phyloP scores from a whole-genome alignment of 1,140 invertebrate species.

The fruit fly (Drosophila melanogaster) region DNA sequence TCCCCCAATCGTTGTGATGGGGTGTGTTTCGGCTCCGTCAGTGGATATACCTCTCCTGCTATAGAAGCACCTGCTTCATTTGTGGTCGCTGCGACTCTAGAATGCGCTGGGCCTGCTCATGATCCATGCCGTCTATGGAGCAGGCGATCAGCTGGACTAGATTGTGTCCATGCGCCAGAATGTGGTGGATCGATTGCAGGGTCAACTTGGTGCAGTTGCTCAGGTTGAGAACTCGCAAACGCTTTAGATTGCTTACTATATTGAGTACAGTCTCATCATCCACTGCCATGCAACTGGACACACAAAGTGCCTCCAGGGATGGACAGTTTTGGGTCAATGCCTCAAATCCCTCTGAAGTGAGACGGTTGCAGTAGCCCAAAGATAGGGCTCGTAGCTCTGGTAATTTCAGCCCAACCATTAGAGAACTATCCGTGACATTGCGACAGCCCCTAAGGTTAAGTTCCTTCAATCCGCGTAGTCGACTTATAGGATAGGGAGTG shows the following conservation, averaged over 20 bases:
- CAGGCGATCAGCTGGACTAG: conserved; percentile 63
- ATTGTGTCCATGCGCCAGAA: conserved; percentile 44
- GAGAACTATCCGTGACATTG: conserved; percentile 55
- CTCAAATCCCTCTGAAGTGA: conserved; percentile 57
- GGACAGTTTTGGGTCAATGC: conserved; percentile 58
- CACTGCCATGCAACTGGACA: conserved; percentile 61
- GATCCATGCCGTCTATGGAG: conserved; percentile 62
- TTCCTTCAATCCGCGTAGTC: conserved; percentile 42
- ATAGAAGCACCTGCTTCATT: conserved; percentile 66
- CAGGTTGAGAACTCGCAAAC: conserved; percentile 58
- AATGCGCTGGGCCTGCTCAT: conserved; percentile 48
- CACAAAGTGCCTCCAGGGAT: conserved; percentile 45
- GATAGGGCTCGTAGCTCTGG: conserved; percentile 51
- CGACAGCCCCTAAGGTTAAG: conserved; percentile 53
- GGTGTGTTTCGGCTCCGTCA: conserved; percentile 52
- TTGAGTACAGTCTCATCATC: conserved; percentile 58
- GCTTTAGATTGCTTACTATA: conserved; percentile 44
- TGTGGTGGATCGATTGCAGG: conserved; percentile 50
- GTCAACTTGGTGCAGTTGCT: conserved; percentile 67
- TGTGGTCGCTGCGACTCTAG: conserved; percentile 40
- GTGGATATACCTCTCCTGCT: conserved; percentile 75
- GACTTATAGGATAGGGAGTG: conserved; percentile 37
- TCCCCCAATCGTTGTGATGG: conserved; percentile 45
- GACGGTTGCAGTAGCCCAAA: conserved; percentile 61
- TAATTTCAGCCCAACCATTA: conserved; percentile 42